These are phyloP conservation scores for Ursus arctos DNA, from an alignment of 2,113 vertebrate genomes.

Conservation along the genomic window DNA sequence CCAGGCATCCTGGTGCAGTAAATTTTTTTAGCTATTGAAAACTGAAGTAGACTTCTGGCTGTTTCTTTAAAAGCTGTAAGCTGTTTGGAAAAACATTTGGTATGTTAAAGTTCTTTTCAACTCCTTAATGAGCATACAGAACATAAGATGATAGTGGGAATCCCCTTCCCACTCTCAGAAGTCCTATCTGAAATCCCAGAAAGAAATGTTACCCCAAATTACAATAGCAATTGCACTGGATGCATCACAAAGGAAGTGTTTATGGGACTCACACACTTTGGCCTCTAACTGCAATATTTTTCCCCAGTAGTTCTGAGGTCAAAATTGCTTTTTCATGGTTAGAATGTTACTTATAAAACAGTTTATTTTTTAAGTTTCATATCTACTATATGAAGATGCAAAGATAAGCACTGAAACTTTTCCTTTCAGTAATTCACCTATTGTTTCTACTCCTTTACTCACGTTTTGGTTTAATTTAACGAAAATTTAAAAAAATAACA, in stretches of 20 bases:
- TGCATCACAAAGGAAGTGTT: too few species aligned
- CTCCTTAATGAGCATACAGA: background rate
- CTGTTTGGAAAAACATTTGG: too few species aligned
- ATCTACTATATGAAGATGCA: background rate
- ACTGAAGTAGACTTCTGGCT: constrained; percentile 62
- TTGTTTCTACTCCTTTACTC: background rate
- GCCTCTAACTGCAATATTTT: background rate
- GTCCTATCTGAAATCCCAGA: background rate
- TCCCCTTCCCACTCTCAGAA: background rate
- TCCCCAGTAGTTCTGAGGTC: background rate
- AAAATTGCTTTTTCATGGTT: background rate
- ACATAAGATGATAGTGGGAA: too few species aligned
- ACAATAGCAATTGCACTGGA: too few species aligned
- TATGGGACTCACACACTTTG: background rate
- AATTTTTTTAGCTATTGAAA: background rate
- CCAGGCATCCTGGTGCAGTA: too few species aligned
- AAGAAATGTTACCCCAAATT: background rate
- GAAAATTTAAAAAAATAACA: background rate
- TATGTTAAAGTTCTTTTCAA: background rate
- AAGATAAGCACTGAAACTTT: background rate
- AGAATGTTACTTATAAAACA: background rate
- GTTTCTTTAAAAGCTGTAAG: constrained; percentile 17
- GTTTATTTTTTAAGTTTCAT: background rate
- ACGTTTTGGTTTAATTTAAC: background rate
- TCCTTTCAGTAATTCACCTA: background rate